Conservation (phyloP, 2,113 vertebrate genomes). For the Pelusios castaneus region DNA sequence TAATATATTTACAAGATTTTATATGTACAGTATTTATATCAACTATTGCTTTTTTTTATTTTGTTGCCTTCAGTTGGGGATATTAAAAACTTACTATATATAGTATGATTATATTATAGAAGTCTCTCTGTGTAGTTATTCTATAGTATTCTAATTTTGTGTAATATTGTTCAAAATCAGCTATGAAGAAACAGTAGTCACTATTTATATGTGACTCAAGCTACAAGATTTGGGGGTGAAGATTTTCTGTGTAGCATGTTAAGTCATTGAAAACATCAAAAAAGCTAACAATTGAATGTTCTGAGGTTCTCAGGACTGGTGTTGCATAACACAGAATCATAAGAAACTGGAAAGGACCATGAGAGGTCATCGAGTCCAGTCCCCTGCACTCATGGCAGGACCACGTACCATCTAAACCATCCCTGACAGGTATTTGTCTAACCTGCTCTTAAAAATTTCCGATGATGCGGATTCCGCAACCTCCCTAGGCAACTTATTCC, state of each 20-base stretch:
- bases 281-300: background rate
- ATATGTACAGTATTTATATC: too few relatives aligned
- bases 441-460: too few relatives aligned
- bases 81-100: background rate
- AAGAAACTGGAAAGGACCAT: too few relatives aligned
- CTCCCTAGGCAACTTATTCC: too few relatives aligned
- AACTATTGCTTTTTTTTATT: fast-evolving
- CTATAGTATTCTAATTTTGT: background rate
- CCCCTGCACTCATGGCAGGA: too few relatives aligned
- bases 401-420: too few relatives aligned
- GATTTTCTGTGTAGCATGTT: background rate
- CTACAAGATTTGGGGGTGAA: background rate
- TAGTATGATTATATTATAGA: too few relatives aligned
- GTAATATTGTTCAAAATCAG: background rate
- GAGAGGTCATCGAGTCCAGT: too few relatives aligned
- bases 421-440: too few relatives aligned
- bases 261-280: background rate
- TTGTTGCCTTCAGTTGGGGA: background rate
- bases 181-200: background rate
- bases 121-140: background rate
- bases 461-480: too few relatives aligned
- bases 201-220: background rate
- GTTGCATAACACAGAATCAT: background rate
- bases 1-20: background rate
- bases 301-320: background rate